Base-by-base conservation (phyloP, 1,140 invertebrate species). In the Drosophila punjabiensis region DNA sequence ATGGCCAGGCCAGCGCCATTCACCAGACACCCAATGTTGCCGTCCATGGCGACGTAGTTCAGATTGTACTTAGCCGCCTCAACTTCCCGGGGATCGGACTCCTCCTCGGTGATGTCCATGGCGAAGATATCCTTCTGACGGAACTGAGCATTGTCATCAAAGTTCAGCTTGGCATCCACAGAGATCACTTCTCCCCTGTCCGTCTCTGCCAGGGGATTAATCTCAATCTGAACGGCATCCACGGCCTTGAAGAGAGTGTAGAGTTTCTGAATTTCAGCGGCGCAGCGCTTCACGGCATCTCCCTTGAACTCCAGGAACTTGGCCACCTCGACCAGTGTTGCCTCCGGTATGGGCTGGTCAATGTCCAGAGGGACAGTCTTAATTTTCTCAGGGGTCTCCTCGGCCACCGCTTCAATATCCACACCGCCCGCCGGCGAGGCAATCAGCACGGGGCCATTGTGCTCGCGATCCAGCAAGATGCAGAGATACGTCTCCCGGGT, bases 1-100 rank as follows among this genome's bases (percentile, higher is more conserved):
- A 99, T 99, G 9, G 98, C 98, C n/a, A 99, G 94, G 30, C 98
- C 98, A 76, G 98, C 98, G 33, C 98, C 98, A 94, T 99, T 99
- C 0, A 99, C 98, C 94, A 97, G 95, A 77, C 96, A 96, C 3
- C 98, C 99, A 93, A 99, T 99, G 93, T 99, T 99, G 61, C 99
- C 99, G 93, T 98, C 96, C 97, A 99, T 97, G 74, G 97, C 97
- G 89, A 99, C 98, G 93, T 99, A 99, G 93, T 99, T 99, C 10
- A 99, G 94, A 93, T 99, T 98, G 77, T 96, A 95, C 93, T 97
- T 96, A 9, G 96, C 95, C 37, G 99, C 99, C 93, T 98, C 97
- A 11, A 95, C 94, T 94, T 99, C 99, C 81, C 98, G 94, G 14
- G 98, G 97, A 94, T 99, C 98, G 84, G 95, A 95, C 91, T 98